Conservation (phyloP, 2,888 invertebrate genomes). For the Metopia argyrocephala region DNA sequence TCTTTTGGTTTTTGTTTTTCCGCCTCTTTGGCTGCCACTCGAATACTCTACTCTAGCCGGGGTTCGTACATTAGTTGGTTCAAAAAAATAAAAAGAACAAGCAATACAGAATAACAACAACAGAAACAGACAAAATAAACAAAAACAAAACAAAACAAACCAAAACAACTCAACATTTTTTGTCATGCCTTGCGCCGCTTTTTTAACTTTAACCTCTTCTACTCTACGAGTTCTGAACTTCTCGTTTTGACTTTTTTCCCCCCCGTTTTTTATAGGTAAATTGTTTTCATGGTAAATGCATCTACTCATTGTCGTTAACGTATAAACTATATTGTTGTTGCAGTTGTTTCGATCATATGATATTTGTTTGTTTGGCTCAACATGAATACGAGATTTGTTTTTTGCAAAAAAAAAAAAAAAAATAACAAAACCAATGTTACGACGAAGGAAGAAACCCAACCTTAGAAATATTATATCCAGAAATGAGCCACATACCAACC, state of each 20-base stretch:
- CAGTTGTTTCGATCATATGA: not conserved
- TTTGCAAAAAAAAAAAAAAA: slow-evolving; percentile 6
- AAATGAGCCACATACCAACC: no score
- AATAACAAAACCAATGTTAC: not conserved
- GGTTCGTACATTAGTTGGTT: slow-evolving; percentile 38
- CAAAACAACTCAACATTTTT: slow-evolving; percentile 19
- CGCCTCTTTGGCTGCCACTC: slow-evolving; percentile 34
- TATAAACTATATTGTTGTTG: slow-evolving; percentile 7
- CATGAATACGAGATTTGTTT: slow-evolving; percentile 35
- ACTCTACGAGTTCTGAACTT: slow-evolving; percentile 21
- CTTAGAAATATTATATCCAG: not conserved
- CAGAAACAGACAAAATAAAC: slow-evolving; percentile 13
- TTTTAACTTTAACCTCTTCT: slow-evolving; percentile 42
- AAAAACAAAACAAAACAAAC: slow-evolving; percentile 1
- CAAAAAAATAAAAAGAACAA: no score
- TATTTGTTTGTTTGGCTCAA: slow-evolving; percentile 37
- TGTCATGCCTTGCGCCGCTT: slow-evolving; percentile 11
- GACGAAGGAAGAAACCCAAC: slow-evolving; percentile 13
- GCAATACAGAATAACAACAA: not conserved
- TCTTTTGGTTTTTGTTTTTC: slow-evolving; percentile 43
- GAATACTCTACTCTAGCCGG: not conserved
- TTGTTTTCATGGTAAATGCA: slow-evolving; percentile 46
- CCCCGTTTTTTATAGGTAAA: no score
- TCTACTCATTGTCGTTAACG: slow-evolving; percentile 15
- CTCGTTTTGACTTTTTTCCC: slow-evolving; percentile 9